Conservation (phyloP, 2,797 vertebrate genomes). For the Siniperca undulata region DNA sequence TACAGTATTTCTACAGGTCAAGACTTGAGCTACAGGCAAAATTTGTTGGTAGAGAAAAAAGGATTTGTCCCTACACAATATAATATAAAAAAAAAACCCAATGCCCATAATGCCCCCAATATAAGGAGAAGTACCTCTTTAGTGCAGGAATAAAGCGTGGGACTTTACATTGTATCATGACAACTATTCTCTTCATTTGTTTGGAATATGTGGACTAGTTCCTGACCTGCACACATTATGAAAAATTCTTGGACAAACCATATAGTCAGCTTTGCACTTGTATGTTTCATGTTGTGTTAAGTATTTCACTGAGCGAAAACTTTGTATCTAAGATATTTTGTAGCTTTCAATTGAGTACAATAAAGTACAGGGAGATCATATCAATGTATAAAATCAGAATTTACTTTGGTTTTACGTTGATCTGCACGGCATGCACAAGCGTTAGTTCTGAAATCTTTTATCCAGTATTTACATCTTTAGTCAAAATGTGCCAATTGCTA, state of each 20-base stretch:
- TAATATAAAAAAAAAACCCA: not conserved
- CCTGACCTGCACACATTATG: not conserved
- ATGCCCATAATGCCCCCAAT: not conserved
- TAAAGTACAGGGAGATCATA: not conserved
- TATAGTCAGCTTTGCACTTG: too few species aligned
- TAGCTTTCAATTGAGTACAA: not conserved
- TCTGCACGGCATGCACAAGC: not conserved
- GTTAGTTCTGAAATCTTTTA: not conserved
- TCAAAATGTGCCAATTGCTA: not conserved
- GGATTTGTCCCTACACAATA: too few species aligned
- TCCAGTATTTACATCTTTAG: too few species aligned
- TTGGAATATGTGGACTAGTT: constrained; percentile 1
- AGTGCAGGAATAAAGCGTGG: not conserved
- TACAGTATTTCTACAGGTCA: not conserved
- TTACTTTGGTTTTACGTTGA: not conserved
- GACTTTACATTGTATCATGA: not conserved
- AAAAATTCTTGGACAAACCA: not conserved
- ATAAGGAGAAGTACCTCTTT: not conserved
- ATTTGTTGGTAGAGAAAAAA: not conserved
- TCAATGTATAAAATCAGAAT: not conserved
- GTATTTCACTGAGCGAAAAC: not conserved
- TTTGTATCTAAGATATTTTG: not conserved
- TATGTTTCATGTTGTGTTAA: not conserved
- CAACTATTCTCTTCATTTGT: not conserved
- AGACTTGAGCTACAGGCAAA: not conserved